A percentile compares a stretch with the other conserved stretches of the same genome.
Evolutionary conservation across 1,140 invertebrate species (phyloP).

Genomic region (Psilanteris sp.): DNA sequence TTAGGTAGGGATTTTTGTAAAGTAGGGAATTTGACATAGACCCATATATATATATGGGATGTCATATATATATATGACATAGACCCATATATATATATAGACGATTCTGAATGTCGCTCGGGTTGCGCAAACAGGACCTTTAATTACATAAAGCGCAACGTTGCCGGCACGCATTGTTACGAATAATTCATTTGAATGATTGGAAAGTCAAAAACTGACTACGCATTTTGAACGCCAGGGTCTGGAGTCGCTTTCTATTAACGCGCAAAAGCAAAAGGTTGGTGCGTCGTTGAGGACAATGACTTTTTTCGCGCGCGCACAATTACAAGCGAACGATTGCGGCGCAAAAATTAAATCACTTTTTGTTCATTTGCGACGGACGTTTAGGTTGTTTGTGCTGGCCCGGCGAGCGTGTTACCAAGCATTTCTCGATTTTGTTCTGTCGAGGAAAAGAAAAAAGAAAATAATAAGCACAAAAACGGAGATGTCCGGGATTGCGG

Average conservation of each 20-base stretch:
- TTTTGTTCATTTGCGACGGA: too few species aligned
- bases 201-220: constrained; percentile 40
- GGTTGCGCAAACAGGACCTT: constrained; percentile 30
- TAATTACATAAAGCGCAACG: constrained; percentile 29
- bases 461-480: too few species aligned
- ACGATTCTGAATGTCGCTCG: constrained; percentile 13
- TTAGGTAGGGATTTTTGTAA: too few species aligned
- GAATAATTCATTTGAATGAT: constrained; percentile 51
- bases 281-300: not conserved
- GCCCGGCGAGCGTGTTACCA: too few species aligned
- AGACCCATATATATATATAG: too few species aligned
- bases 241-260: constrained; percentile 41
- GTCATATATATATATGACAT: too few species aligned
- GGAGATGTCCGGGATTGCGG: too few species aligned
- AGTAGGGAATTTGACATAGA: too few species aligned
- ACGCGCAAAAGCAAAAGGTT: constrained; percentile 5
- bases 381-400: too few species aligned
- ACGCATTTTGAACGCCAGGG: constrained; percentile 18
- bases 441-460: too few species aligned
- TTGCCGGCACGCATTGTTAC: constrained; percentile 35
- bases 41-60: too few species aligned
- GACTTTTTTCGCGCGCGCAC: not conserved
- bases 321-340: not conserved
- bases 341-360: not conserved
- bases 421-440: too few species aligned